A percentile compares a stretch with the other conserved stretches of the same genome.
Evolutionary conservation across 2,113 vertebrate genomes (phyloP).

Genomic region (Pleuronectes platessa): DNA sequence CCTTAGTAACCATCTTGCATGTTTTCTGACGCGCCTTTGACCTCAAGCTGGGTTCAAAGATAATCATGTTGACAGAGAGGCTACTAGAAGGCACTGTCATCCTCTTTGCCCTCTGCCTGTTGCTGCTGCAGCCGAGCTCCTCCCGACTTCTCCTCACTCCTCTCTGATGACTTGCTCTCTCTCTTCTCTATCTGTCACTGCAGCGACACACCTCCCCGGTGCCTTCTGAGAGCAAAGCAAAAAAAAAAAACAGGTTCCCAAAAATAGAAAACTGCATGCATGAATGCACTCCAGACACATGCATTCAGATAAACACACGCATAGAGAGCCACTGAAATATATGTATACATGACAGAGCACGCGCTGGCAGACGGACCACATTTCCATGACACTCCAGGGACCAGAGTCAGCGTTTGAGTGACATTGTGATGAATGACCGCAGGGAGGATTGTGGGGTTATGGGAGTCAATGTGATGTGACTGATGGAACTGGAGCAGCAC

Average conservation of each 20-base stretch:
- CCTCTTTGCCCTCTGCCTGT: constrained; percentile 73
- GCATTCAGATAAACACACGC: neutral
- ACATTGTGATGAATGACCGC: constrained; percentile 72
- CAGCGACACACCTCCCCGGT: constrained; percentile 46
- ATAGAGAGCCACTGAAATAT: constrained; percentile 7
- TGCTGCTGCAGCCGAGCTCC: constrained; percentile 61
- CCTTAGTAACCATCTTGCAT: constrained; percentile 50
- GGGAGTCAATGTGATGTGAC: constrained; percentile 55
- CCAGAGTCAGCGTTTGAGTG: constrained; percentile 70
- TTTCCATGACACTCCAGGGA: constrained; percentile 60
- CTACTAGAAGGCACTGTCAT: constrained; percentile 65
- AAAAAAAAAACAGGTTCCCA: neutral
- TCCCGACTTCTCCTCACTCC: constrained; percentile 35
- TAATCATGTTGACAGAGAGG: constrained; percentile 72
- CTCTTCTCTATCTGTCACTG: constrained; percentile 42
- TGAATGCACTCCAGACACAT: constrained; percentile 9
- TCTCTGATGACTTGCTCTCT: constrained; percentile 24
- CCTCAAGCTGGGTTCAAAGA: constrained; percentile 51
- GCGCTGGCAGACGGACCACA: constrained; percentile 19
- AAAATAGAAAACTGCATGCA: constrained; percentile 45
- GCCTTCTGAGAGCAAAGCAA: constrained; percentile 5
- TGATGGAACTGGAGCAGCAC: constrained; percentile 70
- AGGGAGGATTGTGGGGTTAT: constrained; percentile 61
- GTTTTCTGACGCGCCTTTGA: constrained; percentile 57
- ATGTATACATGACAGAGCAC: constrained; percentile 39